Evolutionary conservation across 2,888 invertebrate genomes (phyloP).

Genomic region (Ochropleura leucogaster): DNA sequence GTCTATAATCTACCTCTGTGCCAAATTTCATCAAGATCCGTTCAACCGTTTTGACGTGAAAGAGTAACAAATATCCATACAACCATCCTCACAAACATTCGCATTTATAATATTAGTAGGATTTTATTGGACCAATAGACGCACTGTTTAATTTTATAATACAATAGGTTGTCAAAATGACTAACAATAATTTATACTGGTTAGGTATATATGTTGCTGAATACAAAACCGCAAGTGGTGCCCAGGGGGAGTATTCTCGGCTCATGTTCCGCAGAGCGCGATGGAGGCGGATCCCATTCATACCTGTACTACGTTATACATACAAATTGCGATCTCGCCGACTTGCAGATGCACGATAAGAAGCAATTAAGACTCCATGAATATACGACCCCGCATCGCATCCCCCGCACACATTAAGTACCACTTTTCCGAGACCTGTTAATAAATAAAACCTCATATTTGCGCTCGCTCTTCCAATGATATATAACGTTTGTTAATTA

Average conservation of each 20-base stretch:
- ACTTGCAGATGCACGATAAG: conserved; percentile 77
- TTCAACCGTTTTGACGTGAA: too few species aligned
- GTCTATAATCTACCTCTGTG: too few species aligned
- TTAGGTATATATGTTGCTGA: conserved; percentile 4
- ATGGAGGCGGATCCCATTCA: conserved; percentile 44
- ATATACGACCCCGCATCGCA: conserved; percentile 55
- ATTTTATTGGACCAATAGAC: conserved; percentile 3
- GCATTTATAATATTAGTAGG: too few species aligned
- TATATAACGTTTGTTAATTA: conserved; percentile 90
- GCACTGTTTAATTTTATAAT: conserved; percentile 10
- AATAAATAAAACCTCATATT: conserved; percentile 85
- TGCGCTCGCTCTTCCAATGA: conserved; percentile 83
- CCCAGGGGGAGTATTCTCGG: conserved; percentile 12
- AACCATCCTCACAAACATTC: too few species aligned
- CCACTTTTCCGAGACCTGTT: conserved; percentile 72
- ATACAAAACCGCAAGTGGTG: conserved; percentile 23
- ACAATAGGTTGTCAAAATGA: conserved; percentile 4
- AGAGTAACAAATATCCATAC: too few species aligned
- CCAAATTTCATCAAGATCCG: too few species aligned
- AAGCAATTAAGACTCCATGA: conserved; percentile 78
- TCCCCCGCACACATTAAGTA: conserved; percentile 69
- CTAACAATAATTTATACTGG: neutral
- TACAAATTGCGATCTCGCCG: conserved; percentile 77
- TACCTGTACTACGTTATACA: conserved; percentile 47
- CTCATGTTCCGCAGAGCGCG: conserved; percentile 6